Percentiles rank a stretch among this genome's conserved stretches.
Conservation (phyloP, 2,113 vertebrate species). For the Tyto alba region DNA sequence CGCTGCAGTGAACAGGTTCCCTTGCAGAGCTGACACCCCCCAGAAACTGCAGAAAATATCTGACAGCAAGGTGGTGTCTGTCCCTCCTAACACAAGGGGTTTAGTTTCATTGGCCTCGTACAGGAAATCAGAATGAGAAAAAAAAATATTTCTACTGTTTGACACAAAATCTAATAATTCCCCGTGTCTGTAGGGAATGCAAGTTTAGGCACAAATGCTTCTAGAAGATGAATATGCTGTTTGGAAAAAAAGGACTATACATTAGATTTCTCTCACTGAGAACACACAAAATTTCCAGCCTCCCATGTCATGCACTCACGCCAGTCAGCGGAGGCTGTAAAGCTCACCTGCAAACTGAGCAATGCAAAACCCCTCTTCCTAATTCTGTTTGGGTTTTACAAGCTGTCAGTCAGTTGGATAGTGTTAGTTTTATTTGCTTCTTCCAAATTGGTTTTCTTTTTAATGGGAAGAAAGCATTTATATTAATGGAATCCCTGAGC, state of each 20-base stretch:
- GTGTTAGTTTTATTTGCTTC: conserved; percentile 32
- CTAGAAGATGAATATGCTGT: background rate
- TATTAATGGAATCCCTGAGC: conserved; percentile 19
- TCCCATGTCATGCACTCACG: background rate
- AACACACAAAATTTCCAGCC: background rate
- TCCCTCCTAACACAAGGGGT: accelerated
- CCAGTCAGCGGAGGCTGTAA: background rate
- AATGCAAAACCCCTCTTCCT: background rate
- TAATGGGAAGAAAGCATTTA: conserved; percentile 20
- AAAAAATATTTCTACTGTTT: background rate
- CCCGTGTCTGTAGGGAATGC: accelerated
- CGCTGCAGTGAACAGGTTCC: background rate
- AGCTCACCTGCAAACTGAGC: background rate
- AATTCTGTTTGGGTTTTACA: background rate
- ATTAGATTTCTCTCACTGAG: background rate
- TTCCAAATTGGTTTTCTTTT: conserved; percentile 57
- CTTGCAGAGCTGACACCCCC: background rate
- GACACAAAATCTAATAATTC: background rate
- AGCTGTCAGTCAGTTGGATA: background rate
- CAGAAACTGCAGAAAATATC: background rate
- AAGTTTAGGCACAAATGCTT: background rate
- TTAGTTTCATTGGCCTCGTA: background rate
- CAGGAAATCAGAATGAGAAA: background rate
- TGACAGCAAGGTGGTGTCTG: background rate
- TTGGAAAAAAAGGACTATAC: accelerated